Evolutionary conservation across 2,797 vertebrate species (phyloP).

Genomic region (Micromesistius poutassou): DNA sequence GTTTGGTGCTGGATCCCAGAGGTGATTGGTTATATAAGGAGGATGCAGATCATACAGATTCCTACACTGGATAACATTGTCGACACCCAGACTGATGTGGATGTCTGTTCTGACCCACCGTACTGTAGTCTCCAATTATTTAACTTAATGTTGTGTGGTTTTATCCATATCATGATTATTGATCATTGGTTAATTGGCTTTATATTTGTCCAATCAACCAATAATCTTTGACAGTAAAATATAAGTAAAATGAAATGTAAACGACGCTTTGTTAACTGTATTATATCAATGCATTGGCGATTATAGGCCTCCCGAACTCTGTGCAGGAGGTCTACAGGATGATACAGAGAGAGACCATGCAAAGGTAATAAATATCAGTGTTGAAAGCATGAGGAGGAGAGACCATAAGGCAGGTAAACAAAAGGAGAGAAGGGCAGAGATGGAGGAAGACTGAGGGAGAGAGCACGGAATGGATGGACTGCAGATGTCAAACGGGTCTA

Average conservation of each 20-base stretch:
- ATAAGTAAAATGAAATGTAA: too few relatives aligned
- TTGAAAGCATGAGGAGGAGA: neutral
- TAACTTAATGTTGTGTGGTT: neutral
- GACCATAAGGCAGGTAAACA: slow-evolving; percentile 7
- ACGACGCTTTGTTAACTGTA: too few relatives aligned
- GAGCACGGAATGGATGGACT: neutral
- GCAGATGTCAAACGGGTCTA: slow-evolving; percentile 11
- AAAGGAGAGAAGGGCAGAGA: neutral
- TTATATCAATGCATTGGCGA: too few relatives aligned
- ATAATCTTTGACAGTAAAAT: too few relatives aligned
- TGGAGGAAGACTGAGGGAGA: neutral
- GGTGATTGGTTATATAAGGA: slow-evolving; percentile 25
- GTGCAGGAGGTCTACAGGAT: neutral
- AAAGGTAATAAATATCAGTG: neutral
- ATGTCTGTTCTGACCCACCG: too few relatives aligned
- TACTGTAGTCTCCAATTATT: too few relatives aligned
- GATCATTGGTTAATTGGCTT: neutral
- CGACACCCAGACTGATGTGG: neutral
- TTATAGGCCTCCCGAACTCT: too few relatives aligned
- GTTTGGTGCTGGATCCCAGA: slow-evolving; percentile 24
- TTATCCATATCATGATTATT: neutral
- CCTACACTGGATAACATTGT: neutral
- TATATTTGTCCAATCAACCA: too few relatives aligned
- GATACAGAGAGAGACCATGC: neutral
- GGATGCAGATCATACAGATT: neutral